Evolutionary conservation across 2,113 vertebrate genomes (phyloP).

Genomic region (Pelodiscus sinensis): DNA sequence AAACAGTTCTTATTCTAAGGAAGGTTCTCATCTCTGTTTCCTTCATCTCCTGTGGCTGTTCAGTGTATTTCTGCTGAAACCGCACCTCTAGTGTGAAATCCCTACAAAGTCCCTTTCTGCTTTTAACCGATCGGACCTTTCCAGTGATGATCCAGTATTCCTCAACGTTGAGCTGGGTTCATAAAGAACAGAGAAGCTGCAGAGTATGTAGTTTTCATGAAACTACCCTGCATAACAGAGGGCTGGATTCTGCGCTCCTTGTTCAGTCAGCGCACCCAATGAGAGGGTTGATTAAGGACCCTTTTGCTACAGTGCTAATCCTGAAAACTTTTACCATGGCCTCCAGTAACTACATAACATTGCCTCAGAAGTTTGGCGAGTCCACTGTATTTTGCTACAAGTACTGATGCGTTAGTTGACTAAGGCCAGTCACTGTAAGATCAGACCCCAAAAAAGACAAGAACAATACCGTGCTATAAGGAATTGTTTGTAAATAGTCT

Average conservation of each 20-base stretch:
- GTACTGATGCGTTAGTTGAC: accelerated
- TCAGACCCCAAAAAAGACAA: background rate
- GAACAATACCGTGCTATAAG: background rate
- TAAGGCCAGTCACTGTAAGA: accelerated
- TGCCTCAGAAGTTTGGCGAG: accelerated
- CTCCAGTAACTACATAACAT: background rate
- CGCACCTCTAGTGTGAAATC: background rate
- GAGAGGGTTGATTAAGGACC: background rate
- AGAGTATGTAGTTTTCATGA: accelerated
- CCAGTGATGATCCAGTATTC: background rate
- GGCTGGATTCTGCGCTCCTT: background rate
- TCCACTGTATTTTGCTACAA: background rate
- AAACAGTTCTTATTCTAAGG: background rate
- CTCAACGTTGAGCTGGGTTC: accelerated
- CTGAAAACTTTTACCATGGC: accelerated
- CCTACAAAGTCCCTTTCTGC: background rate
- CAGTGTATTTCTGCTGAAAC: background rate
- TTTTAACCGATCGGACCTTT: background rate
- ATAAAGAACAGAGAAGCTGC: accelerated
- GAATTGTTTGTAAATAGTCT: slow-evolving; percentile 68
- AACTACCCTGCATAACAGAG: background rate
- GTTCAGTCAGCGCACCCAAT: accelerated
- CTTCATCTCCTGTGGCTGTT: background rate
- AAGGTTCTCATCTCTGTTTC: background rate
- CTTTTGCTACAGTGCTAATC: accelerated